These are phyloP conservation scores for Trididemnum nubilum DNA, from an alignment of 23 tunicate genomes.

Conservation along the genomic window DNA sequence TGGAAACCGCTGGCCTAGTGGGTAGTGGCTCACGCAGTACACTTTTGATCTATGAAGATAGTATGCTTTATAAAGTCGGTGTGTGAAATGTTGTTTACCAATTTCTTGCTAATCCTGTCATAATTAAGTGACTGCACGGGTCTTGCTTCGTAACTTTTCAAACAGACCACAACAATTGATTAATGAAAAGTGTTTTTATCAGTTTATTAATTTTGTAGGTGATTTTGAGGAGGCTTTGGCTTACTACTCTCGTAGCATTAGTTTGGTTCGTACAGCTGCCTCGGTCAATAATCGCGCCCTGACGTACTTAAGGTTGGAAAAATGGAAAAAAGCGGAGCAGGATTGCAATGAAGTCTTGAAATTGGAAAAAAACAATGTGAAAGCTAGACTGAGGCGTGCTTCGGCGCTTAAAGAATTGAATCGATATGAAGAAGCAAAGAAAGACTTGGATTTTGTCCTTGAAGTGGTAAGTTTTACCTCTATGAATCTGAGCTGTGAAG, in stretches of 20 bases:
- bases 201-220: conserved; percentile 63
- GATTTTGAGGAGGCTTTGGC: conserved; percentile 87
- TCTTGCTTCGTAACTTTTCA: too few relatives aligned
- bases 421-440: conserved; percentile 40
- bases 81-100: too few relatives aligned
- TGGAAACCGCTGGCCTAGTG: too few relatives aligned
- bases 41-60: too few relatives aligned
- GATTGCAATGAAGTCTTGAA: conserved; percentile 63
- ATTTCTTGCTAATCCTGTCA: too few relatives aligned
- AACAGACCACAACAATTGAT: too few relatives aligned
- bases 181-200: too few relatives aligned
- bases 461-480: conserved; percentile 38
- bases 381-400: conserved; percentile 85
- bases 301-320: conserved; percentile 62
- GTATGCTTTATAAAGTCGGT: too few relatives aligned
- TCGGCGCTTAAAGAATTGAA: conserved; percentile 59
- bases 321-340: conserved; percentile 52
- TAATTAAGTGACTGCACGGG: too few relatives aligned
- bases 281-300: conserved; percentile 86
- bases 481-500: too few relatives aligned
- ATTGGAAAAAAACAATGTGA: conserved; percentile 70
- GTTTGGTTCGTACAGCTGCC: conserved; percentile 61
- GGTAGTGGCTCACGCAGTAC: too few relatives aligned
- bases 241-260: conserved; percentile 78
- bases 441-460: conserved; percentile 66